Base-by-base conservation (phyloP, 2,797 vertebrate species). In the Arremon brunneinucha region DNA sequence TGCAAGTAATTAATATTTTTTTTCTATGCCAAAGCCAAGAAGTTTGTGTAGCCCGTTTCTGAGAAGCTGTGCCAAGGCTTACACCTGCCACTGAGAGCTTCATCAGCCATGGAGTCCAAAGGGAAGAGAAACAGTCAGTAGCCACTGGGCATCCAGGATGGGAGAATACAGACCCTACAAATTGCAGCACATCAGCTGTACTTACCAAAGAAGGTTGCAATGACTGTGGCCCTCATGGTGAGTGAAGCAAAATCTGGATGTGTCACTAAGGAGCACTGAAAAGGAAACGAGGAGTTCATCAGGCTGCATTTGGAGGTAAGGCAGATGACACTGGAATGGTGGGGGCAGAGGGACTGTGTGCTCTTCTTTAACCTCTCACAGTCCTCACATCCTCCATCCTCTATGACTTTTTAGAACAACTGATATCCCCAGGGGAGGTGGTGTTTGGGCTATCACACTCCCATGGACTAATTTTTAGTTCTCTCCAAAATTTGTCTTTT, bases 141-240 rank as follows among this genome's bases (percentile, higher is more conserved):
- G 39, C 17, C 81, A 14, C 44, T 44, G 37, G 11, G 55, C 35
- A 86, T 26, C 14, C 60, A 57, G 41, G 28, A 41, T 22, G 62
- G 30, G 24, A 76, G 24, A 60, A 13, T 37, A 26, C 49, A 82
- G 84, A 84, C 8, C 19, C 39, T 77, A 12, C 26, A 69, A 60
- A 83, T 60, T n/a, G 41, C 74, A 96, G 74, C 77, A 80, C 59
- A 75, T 80, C 71, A 84, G 6, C 63, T 71, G 46, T 94, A 97
- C 98, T 98, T 98, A 98, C 98, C 97, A 75, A 98, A 97, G 82
- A 97, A 84, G 90, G 93, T 70, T 92, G 95, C 92, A 90, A 97
- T 87, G 90, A 94, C 76, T 87, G 95, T 97, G 92, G 92, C 80
- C 96, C 97, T 98, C 98, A 98, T 98, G 78, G 72, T 95, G 95